These are phyloP conservation scores for Cacatua alba DNA, from an alignment of 2,113 vertebrate genomes.

Conservation along the genomic window DNA sequence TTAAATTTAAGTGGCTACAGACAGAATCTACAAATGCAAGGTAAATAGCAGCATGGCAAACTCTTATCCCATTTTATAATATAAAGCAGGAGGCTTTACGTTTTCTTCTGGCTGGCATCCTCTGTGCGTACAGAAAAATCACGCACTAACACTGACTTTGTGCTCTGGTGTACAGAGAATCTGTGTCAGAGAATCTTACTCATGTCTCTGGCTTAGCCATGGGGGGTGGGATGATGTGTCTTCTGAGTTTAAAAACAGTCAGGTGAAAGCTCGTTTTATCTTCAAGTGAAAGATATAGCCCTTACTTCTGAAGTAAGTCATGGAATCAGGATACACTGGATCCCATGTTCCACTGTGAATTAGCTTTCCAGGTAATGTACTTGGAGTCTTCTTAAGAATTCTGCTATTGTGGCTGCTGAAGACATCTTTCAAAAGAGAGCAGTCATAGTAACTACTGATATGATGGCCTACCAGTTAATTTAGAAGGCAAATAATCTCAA, in stretches of 20 bases:
- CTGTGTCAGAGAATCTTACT: neutral
- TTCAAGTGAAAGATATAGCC: neutral
- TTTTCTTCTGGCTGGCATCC: neutral
- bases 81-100: neutral
- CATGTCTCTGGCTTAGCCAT: neutral
- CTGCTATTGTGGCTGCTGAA: neutral
- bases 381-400: neutral
- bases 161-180: neutral
- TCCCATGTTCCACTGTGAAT: neutral
- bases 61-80: neutral
- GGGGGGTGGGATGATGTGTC: neutral
- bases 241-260: neutral
- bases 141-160: neutral
- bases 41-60: constrained; percentile 64
- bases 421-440: neutral
- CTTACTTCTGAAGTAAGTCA: neutral
- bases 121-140: neutral
- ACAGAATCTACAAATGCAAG: constrained; percentile 82
- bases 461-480: neutral
- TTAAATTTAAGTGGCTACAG: constrained; percentile 96
- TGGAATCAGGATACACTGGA: neutral
- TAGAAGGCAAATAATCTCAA: neutral
- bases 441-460: neutral
- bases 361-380: neutral
- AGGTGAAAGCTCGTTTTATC: neutral